Percentiles rank a stretch among this genome's conserved stretches.
Conservation (phyloP, 1,140 invertebrate genomes). For the Vanessa tameamea region DNA sequence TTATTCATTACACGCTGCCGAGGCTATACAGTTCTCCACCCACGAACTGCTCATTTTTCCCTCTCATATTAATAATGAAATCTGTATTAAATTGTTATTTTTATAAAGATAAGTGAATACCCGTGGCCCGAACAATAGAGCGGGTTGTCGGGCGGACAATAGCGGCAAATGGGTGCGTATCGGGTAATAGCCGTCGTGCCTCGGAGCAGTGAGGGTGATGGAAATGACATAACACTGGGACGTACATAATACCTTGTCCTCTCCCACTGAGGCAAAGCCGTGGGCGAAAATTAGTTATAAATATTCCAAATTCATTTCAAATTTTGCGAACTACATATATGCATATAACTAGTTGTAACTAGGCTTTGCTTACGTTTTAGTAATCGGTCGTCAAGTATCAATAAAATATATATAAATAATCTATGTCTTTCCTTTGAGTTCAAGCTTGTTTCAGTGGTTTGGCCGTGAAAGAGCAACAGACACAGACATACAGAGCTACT, state of each 20-base stretch:
- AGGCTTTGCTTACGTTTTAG: no score
- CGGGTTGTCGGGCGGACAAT: conserved; percentile 38
- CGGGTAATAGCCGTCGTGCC: neutral
- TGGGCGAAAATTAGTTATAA: neutral
- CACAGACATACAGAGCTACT: no score
- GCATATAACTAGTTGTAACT: no score
- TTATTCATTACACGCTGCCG: neutral
- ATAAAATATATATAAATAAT: no score
- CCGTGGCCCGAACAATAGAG: conserved; percentile 43
- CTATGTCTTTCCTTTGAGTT: no score
- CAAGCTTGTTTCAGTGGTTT: no score
- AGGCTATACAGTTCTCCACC: neutral
- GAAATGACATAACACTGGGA: neutral
- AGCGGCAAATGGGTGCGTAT: conserved; percentile 37
- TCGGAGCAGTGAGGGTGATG: neutral
- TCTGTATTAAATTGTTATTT: conserved; percentile 37
- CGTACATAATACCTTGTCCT: no score
- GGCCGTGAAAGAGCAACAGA: no score
- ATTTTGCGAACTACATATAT: no score
- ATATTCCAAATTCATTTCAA: no score
- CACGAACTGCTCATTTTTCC: neutral
- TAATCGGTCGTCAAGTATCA: no score
- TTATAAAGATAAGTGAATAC: conserved; percentile 45
- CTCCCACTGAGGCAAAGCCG: no score
- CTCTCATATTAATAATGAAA: conserved; percentile 7